A percentile compares a stretch with the other conserved stretches of the same genome.
Evolutionary conservation across 2,888 invertebrate genomes (phyloP).

Genomic region (Chloromyia formosa): DNA sequence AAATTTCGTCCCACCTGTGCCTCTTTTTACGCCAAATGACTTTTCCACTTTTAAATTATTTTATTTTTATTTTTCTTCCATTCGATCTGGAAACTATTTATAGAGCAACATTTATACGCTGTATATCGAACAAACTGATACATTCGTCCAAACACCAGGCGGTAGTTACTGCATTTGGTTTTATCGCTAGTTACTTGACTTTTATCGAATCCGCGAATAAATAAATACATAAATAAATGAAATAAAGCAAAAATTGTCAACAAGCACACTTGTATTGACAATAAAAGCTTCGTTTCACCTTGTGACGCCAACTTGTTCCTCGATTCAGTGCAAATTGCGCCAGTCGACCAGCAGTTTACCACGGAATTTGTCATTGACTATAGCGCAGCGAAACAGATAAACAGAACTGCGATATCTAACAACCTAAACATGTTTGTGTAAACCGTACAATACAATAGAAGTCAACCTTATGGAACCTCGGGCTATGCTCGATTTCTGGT

Average conservation of each 20-base stretch:
- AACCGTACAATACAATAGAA: not conserved
- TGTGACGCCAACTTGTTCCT: not conserved
- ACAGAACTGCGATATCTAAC: slow-evolving; percentile 1
- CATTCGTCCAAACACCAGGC: not conserved
- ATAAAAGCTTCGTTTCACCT: slow-evolving; percentile 3
- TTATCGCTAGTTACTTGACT: not conserved
- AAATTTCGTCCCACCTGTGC: slow-evolving; percentile 3
- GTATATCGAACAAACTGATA: not conserved
- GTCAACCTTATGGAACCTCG: not conserved
- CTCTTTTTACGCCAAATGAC: slow-evolving; percentile 2
- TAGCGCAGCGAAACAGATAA: not conserved
- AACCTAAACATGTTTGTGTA: too few species aligned
- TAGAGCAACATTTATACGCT: not conserved
- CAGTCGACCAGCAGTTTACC: not conserved
- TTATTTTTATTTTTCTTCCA: not conserved
- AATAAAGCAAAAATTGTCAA: slow-evolving; percentile 1
- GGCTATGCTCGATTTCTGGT: not conserved
- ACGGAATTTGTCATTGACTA: slow-evolving; percentile 3
- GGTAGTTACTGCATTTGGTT: not conserved
- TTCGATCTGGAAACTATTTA: not conserved
- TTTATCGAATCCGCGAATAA: not conserved
- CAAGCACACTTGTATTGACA: not conserved
- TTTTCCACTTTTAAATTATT: slow-evolving; percentile 1
- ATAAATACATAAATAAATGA: not conserved
- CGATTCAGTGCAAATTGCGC: slow-evolving; percentile 1